Percentiles rank a stretch among this genome's conserved stretches.
Conservation (phyloP, 2,797 vertebrate species). For the Urocyon cinereoargenteus region DNA sequence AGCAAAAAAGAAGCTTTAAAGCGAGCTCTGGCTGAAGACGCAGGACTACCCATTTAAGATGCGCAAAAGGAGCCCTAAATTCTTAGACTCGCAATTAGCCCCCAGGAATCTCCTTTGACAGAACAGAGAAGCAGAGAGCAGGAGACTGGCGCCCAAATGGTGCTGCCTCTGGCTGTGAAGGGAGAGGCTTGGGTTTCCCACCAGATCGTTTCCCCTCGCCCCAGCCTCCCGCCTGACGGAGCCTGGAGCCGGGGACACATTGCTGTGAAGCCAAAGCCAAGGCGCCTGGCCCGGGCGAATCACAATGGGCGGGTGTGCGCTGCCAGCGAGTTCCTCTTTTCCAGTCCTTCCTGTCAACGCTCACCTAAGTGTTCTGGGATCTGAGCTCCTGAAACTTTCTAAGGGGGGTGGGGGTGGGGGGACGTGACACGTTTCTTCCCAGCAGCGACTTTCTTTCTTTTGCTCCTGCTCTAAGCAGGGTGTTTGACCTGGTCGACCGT, state of each 20-base stretch:
- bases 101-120: background rate
- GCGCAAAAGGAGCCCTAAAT: background rate
- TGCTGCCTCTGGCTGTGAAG: background rate
- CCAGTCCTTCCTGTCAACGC: constrained; percentile 43
- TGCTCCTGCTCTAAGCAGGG: background rate
- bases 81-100: background rate
- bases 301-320: constrained; percentile 69
- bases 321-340: constrained; percentile 7
- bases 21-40: background rate
- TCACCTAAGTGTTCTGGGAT: background rate
- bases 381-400: background rate
- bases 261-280: background rate
- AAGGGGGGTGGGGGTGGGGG: background rate
- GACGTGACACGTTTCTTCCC: background rate
- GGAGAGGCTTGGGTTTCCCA: background rate
- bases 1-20: constrained; percentile 38
- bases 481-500: background rate
- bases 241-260: background rate
- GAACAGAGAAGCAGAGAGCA: background rate
- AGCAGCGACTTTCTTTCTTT: background rate
- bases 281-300: background rate
- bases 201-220: no score
- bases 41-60: background rate
- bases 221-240: background rate
- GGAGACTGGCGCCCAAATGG: background rate